Base-by-base conservation (phyloP, 2,888 invertebrate species). In the Campoplex capitator region DNA sequence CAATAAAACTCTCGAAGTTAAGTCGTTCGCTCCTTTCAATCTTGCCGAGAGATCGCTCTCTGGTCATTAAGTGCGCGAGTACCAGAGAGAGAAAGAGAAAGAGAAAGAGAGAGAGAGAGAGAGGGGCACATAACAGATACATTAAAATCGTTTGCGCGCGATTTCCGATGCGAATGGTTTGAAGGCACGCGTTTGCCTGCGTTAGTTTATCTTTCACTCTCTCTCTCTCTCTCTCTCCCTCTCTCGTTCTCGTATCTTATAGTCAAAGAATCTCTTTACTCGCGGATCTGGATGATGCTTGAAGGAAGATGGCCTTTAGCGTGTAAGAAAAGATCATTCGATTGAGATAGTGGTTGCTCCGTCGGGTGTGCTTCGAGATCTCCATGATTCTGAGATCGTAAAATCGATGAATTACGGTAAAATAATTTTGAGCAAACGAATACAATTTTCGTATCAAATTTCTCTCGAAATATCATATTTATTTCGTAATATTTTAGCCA, bases 1-100 rank as follows among this genome's bases (percentile, higher is more conserved):
- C 85, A 86, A 88, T 88, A 88, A 84, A 87, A 88, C 83, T 88
- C 86, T 88, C 71, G 51, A 77, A 88, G 88, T 88, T 82, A 71
- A 88, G 88, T 88, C 84, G 88, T 88, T 86, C 80, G 74, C 80
- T 82, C 74, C 84, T 75, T 85, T 88, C 85, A 85, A 88, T 88
- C 88, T 88, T 68, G 71, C 86, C 88, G 84, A 83, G 80, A 80
- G 86, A 88, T 88, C 88, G 86, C 78, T 82, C 82, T 70, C 16
- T 68, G 84, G 88, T 88, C 88, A 88, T 88, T 88, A 88, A 88
- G 86, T 83, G 77, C 78, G 62, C 68, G 78, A 68, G 54, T 56
- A 56, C 45, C 78, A 54, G 54, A 68, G 78, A 67, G 68, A 42
- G 48, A 65, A n/a, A 38, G 75, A 76, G 9, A 76, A 65, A 76